Evolutionary conservation across 2,113 vertebrate species (phyloP), one percentile per base, ranked within the genome.

Genomic region (Phrynocephalus versicolor): DNA sequence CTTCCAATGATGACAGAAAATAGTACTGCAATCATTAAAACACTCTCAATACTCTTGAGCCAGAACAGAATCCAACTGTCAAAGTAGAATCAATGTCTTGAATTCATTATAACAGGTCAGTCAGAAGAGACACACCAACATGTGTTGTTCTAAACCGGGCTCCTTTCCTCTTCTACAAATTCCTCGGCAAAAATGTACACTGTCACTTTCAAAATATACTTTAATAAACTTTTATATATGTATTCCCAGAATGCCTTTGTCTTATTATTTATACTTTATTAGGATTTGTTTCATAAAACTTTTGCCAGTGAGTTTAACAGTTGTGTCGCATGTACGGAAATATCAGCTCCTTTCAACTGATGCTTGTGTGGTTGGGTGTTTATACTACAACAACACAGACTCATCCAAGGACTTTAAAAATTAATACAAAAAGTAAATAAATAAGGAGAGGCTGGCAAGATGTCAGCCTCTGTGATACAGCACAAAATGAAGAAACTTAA

Each of bases 161-260:
- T 85, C 35, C 35, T 25, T 79, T 57, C 23, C 67, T 55, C 58
- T 58, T 21, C 25, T 62, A 27, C 30, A 72, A 55, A 85, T 60
- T 71, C 55, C 55, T 60, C 21, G 12, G 37, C 55, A 70, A 33
- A 51, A 85, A 73, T 79, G 69, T 51, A 92, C 79, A 86, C 76
- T 93, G 83, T 60, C 84, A 90, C 85, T 93, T 94, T 91, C 88
- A 80, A 89, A 94, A 92, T 92, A 81, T 70, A 70, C 82, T 92
- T 94, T 90, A 90, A 92, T 79, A 81, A 19, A 55, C 7, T 90
- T 94, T 92, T 95, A 90, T 90, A 92, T 94, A 88, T 90, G 90
- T 89, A 93, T 94, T 95, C 91, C 89, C 88, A 89, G 90, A 73
- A 92, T 86, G 91, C 89, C 92, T 93, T 89, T 91, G 73, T 90